Evolutionary conservation across 2,113 vertebrate genomes (phyloP), one percentile per base, ranked within the genome.

Genomic region (Marmota monax): DNA sequence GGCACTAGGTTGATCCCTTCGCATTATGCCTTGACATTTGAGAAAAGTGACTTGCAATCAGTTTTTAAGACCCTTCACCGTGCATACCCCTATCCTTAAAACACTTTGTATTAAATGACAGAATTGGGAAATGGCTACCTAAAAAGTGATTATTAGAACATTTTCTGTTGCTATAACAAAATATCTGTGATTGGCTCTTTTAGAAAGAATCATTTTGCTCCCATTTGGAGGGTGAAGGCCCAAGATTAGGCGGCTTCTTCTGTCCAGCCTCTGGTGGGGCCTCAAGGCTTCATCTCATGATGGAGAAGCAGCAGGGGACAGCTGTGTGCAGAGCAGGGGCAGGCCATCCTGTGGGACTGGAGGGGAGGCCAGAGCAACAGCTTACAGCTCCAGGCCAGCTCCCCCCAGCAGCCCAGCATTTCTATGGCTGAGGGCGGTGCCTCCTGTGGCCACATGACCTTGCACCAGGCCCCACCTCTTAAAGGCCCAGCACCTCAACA

Each of bases 401-500:
- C 51, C 13, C 51, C 13, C 0, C 14, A 53, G 51, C 45, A 53
- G 56, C 56, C 56, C 56, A 20, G 56, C 18, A 7, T 20, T 58
- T 18, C 4, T 7, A 18, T 6, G 0, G 6, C 18, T 16, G 56
- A 58, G 6, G 56, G 56, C 6, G 2, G 1, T 20, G 56, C 56
- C 56, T 20, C 18, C 56, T 14, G 18, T 6, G 18, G 14, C 56
- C 17, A 4, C 56, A 7, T 18, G 16, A 58, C 56, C 56, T 56
- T 2, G 18, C 18, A 18, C 1, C 56, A 58, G 56, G 56, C 56
- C 56, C 18, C 56, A 5, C 56, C 56, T 58, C 56, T 20, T 20
- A 20, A 20, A 58, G 56, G 56, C 56, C 74, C 12, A 29, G 42
- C 4, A 8, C 74, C 74, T 29, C 25, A 29, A 14, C 12, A 45